Base-by-base conservation (phyloP, 2,797 vertebrate genomes). In the Tinamus major region DNA sequence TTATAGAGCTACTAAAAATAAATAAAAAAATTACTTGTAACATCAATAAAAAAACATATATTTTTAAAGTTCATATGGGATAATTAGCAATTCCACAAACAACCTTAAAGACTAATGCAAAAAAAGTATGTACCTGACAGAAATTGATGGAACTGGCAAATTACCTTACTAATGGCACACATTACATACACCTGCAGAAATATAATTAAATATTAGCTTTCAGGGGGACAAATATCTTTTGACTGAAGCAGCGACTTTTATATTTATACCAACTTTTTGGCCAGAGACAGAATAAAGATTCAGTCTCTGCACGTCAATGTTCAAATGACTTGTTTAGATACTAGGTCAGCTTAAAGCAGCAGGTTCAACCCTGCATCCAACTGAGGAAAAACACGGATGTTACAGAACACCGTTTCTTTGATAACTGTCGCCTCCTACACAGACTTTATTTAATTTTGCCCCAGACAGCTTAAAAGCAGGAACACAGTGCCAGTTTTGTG, bases 1-100 rank as follows among this genome's bases (percentile, higher is more conserved):
- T 99, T 97, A 99, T 99, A 96, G 99, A 99, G 98, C 99, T 99
- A 98, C 99, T 99, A 98, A 92, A 97, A 96, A 93, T 68, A 46
- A 68, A 44, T 68, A 46, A 68, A 46, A 80, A 21, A 95, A 49
- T 96, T 96, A 96, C 61, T 81, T 87, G 33, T 4, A 39, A 89
- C 24, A 94, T 68, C 61, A 92, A 91, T 41, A 94, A 53, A 69
- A 86, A 92, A 94, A 44, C 3, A 46, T 58, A 91, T 56, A 35
- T 90, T 49, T 51, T 37, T 8, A 27, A 29, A 19, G 39, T 92
- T 95, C 90, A 97, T 97, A 96, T 90, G 95, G 37, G 35, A 70
- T 95, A 97, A 96, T 97, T 96, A 97, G 96, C 91, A 96, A 96
- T 97, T 97, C 96, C 92, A 97, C 92, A 97, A 97, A 98, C 84